These are phyloP conservation scores for Clinocottus analis DNA, from an alignment of 2,113 vertebrate species.

Conservation along the genomic window DNA sequence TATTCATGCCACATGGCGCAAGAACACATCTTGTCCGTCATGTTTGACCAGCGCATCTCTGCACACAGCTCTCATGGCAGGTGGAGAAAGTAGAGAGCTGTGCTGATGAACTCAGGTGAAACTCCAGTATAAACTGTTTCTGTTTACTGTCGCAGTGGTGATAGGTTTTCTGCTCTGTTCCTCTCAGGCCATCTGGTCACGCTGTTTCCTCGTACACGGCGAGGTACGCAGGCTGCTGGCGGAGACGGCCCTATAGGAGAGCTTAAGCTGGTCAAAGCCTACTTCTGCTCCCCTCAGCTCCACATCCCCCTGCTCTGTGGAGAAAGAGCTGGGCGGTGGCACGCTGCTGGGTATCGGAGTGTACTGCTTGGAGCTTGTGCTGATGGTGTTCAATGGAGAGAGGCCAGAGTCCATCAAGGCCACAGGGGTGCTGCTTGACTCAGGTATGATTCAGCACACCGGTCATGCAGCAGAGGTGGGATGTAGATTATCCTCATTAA, in stretches of 20 bases:
- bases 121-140: neutral
- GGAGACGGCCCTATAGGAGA: slow-evolving; percentile 79
- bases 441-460: slow-evolving; percentile 71
- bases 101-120: slow-evolving; percentile 30
- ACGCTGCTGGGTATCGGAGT: slow-evolving; percentile 82
- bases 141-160: neutral
- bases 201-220: slow-evolving; percentile 73
- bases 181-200: slow-evolving; percentile 79
- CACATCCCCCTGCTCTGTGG: slow-evolving; percentile 72
- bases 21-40: slow-evolving; percentile 9
- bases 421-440: slow-evolving; percentile 74
- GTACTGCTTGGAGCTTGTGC: slow-evolving; percentile 82
- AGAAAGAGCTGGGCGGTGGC: slow-evolving; percentile 79
- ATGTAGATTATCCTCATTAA: slow-evolving; percentile 41
- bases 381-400: slow-evolving; percentile 86
- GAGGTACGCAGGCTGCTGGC: slow-evolving; percentile 78
- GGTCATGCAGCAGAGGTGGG: slow-evolving; percentile 2
- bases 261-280: slow-evolving; percentile 79
- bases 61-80: slow-evolving; percentile 1
- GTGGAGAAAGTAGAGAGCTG: slow-evolving; percentile 4
- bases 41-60: slow-evolving; percentile 12
- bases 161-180: slow-evolving; percentile 11
- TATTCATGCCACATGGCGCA: neutral
- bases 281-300: slow-evolving; percentile 75
- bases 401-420: slow-evolving; percentile 76